These are phyloP conservation scores for Neotoma lepida DNA, from an alignment of 2,113 vertebrate genomes.

Conservation along the genomic window DNA sequence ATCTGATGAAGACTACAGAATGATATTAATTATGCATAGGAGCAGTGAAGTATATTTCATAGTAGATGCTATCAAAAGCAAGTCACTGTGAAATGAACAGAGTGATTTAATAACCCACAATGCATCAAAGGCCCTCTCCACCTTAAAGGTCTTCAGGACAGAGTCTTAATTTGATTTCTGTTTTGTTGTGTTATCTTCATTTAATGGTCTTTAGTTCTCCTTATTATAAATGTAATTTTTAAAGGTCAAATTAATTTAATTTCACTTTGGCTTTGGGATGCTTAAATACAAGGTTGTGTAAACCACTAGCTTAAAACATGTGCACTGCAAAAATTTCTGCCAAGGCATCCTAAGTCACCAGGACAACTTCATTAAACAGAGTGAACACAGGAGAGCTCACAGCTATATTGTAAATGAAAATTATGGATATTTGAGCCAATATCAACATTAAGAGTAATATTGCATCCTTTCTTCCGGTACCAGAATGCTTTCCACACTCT, in stretches of 20 bases:
- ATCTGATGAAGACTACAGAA: slow-evolving; percentile 74
- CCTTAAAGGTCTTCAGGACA: slow-evolving; percentile 78
- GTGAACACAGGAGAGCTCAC: neutral
- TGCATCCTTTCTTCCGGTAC: neutral
- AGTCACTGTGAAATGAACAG: slow-evolving; percentile 81
- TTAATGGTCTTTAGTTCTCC: slow-evolving; percentile 81
- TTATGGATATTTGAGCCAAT: neutral
- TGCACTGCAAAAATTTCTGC: slow-evolving; percentile 63
- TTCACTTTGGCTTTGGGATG: slow-evolving; percentile 77
- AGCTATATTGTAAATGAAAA: slow-evolving; percentile 4
- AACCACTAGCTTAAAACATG: slow-evolving; percentile 70
- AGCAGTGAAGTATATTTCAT: slow-evolving; percentile 74
- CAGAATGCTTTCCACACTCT: neutral
- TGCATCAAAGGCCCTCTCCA: slow-evolving; percentile 68
- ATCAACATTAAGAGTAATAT: neutral
- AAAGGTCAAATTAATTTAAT: slow-evolving; percentile 82
- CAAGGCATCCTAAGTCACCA: slow-evolving; percentile 28
- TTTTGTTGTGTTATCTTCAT: slow-evolving; percentile 80
- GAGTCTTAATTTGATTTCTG: slow-evolving; percentile 77
- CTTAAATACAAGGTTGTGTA: slow-evolving; percentile 75
- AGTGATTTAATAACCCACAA: slow-evolving; percentile 78
- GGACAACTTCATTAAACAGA: neutral
- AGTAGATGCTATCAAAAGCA: slow-evolving; percentile 72
- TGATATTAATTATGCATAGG: slow-evolving; percentile 75
- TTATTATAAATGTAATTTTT: slow-evolving; percentile 82